Percentiles rank a stretch among this genome's conserved stretches.
Evolutionary conservation across 2,113 vertebrate genomes (phyloP).

Genomic region (Corythornis cristatus): DNA sequence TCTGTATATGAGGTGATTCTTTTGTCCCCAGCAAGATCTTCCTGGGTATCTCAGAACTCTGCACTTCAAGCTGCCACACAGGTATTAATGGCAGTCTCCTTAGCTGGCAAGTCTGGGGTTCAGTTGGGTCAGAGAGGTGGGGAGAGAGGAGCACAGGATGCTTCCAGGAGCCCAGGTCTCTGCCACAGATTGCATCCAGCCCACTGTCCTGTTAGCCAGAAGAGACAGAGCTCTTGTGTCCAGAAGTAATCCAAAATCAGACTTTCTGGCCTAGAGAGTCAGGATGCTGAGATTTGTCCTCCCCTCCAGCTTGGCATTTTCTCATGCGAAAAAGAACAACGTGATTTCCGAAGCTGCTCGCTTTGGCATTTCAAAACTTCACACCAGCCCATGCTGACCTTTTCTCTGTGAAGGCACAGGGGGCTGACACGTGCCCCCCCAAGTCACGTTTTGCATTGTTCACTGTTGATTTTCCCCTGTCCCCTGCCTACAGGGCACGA

Average conservation of each 20-base stretch:
- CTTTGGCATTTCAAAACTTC: neutral
- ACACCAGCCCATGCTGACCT: neutral
- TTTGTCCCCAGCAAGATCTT: neutral
- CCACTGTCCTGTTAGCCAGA: neutral
- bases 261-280: neutral
- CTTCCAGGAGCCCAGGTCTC: neutral
- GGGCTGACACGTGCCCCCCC: neutral
- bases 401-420: neutral
- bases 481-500: neutral
- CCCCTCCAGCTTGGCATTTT: neutral
- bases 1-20: neutral
- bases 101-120: neutral
- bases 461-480: neutral
- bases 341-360: neutral
- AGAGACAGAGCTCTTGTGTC: rapidly evolving
- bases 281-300: rapidly evolving
- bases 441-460: neutral
- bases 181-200: rapidly evolving
- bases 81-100: neutral
- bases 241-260: neutral
- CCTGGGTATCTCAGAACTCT: neutral
- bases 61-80: neutral
- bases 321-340: neutral
- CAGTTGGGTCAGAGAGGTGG: neutral
- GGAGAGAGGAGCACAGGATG: neutral